Evolutionary conservation across 2,797 vertebrate genomes (phyloP), one percentile per base, ranked within the genome.

Genomic region (Luscinia luscinia): DNA sequence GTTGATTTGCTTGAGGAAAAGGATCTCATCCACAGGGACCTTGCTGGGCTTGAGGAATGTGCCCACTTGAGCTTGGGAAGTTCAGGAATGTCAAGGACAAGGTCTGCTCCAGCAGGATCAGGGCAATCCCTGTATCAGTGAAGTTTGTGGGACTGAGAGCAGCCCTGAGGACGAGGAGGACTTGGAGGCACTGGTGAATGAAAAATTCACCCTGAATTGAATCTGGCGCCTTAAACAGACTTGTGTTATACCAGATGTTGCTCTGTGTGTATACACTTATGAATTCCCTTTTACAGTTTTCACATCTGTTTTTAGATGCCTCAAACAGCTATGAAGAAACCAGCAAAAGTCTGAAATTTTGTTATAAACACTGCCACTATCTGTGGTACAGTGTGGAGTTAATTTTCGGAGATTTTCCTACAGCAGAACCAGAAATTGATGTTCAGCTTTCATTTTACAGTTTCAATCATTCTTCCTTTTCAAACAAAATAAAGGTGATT

Each of bases 391-490:
- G 5, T 13, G 19, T 30, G 5, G 38, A 85, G 49, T 61, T 61
- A 49, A 17, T 13, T 83, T 80, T 74, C 43, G 10, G 41, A 89
- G 45, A 54, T 6, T 72, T 93, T 77, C 11, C 13, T 64, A 12
- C 4, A 41, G 12, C 16, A 61, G 26, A 79, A 52, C 19, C 74
- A 27, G 27, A 91, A 95, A 83, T 9, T 28, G 21, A 49, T 55
- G 63, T 55, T 89, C 8, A 7, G 4, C 28, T 91, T 80, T 58
- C 38, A 68, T 2, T 48, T 77, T 34, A 80, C 19, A 79, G 6
- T 59, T 87, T 61, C 82, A 84, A 83, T 63, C 45, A 49, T 40
- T 49, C 17, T 73, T 90, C 6, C 9, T 70, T 94, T 73, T 75
- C 57, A 79, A 81, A 64, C 2, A 72, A 90, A 70, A 6, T 27